Conservation (phyloP, 2,797 vertebrate species). For the Tachyglossus aculeatus region DNA sequence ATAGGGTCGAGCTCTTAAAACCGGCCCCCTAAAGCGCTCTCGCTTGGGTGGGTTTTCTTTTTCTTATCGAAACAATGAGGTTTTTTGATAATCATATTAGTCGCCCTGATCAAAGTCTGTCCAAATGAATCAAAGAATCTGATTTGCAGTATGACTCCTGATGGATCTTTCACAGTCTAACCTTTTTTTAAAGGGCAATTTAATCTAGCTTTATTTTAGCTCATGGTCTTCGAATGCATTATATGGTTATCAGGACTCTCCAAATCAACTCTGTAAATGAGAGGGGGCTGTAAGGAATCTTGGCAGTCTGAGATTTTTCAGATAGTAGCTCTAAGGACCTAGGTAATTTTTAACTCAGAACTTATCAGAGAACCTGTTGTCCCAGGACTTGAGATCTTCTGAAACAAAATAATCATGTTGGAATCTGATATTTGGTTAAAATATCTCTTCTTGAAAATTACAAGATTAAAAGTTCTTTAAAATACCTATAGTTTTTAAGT, state of each 20-base stretch:
- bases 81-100: too few species aligned
- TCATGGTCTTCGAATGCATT: constrained; percentile 21
- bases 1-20: too few species aligned
- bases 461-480: constrained; percentile 56
- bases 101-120: constrained; percentile 16
- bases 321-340: constrained; percentile 50
- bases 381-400: constrained; percentile 43
- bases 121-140: constrained; percentile 6
- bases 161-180: constrained; percentile 25
- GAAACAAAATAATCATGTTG: constrained; percentile 53
- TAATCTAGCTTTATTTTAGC: constrained; percentile 38
- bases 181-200: constrained; percentile 41
- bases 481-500: constrained; percentile 60
- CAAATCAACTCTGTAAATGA: not conserved
- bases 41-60: constrained; percentile 20
- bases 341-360: constrained; percentile 40
- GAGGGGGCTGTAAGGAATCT: not conserved
- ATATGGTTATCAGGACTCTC: constrained; percentile 42
- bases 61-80: not conserved
- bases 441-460: constrained; percentile 52
- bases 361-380: constrained; percentile 45
- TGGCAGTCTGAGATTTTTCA: constrained; percentile 48
- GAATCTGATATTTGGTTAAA: constrained; percentile 56
- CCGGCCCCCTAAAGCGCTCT: too few species aligned
- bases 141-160: constrained; percentile 18